Conservation (phyloP, 64 coral and sea anemone genomes). For the Dendronephthya gigantea region DNA sequence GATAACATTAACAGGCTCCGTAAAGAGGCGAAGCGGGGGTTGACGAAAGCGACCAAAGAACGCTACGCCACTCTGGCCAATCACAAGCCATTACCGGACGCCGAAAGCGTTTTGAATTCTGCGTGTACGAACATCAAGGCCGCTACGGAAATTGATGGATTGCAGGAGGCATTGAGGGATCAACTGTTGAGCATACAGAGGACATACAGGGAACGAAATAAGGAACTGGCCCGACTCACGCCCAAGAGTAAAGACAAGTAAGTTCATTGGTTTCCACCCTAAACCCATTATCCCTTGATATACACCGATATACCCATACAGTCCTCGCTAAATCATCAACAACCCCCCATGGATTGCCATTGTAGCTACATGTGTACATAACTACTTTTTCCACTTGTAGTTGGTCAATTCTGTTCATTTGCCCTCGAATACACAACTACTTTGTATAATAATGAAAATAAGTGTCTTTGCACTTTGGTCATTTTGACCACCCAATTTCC, state of each 20-base stretch:
- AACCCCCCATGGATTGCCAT: no score
- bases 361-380: no score
- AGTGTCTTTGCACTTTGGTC: no score
- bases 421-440: no score
- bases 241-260: conserved; percentile 81
- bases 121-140: background rate
- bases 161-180: conserved; percentile 54
- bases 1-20: background rate
- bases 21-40: background rate
- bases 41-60: background rate
- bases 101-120: background rate
- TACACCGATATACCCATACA: no score
- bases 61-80: background rate
- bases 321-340: no score
- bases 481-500: no score
- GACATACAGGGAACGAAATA: conserved; percentile 67
- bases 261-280: no score
- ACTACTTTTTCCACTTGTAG: no score
- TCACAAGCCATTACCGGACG: background rate
- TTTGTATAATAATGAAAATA: no score
- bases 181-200: conserved; percentile 78
- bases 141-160: background rate
- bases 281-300: no score
- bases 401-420: no score
- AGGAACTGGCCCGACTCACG: conserved; percentile 72